Percentiles rank a stretch among this genome's conserved stretches.
phyloP scores from a whole-genome alignment of 1,140 invertebrate genomes.

The Tyrophagus putrescentiae region DNA sequence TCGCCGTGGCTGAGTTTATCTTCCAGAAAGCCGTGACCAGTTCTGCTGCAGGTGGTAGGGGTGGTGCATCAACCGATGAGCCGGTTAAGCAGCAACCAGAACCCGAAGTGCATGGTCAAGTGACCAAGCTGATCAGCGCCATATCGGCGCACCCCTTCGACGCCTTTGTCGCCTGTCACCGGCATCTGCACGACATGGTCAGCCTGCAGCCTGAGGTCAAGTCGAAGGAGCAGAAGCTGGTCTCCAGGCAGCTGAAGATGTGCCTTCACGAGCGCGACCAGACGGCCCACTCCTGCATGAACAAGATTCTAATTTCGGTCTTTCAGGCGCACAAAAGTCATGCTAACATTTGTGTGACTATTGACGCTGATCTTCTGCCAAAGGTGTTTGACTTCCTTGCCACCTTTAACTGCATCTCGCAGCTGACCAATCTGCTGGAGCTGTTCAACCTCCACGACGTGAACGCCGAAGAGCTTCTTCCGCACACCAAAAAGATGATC shows the following conservation, averaged over 20 bases:
- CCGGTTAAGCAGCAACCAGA: no score
- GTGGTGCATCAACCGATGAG: no score
- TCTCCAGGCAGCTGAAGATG: not conserved
- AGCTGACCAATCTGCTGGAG: not conserved
- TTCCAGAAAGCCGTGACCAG: no score
- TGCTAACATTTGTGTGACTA: no score
- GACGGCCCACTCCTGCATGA: not conserved
- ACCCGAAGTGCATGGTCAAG: no score
- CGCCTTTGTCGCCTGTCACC: no score
- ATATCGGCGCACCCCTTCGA: no score
- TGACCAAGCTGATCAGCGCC: no score
- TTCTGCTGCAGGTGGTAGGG: no score
- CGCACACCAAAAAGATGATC: not conserved
- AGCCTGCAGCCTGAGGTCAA: no score
- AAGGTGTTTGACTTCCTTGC: not conserved
- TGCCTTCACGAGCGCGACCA: conserved; percentile 9
- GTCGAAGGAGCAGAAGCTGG: not conserved
- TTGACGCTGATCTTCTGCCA: not conserved
- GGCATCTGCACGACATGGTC: no score
- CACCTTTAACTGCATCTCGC: not conserved
- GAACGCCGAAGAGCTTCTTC: not conserved
- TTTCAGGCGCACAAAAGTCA: conserved; percentile 2
- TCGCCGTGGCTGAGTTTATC: no score
- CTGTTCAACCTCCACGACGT: not conserved
- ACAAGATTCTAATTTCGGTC: not conserved